Conservation (phyloP, 2,888 invertebrate species). For the Timandra comae region DNA sequence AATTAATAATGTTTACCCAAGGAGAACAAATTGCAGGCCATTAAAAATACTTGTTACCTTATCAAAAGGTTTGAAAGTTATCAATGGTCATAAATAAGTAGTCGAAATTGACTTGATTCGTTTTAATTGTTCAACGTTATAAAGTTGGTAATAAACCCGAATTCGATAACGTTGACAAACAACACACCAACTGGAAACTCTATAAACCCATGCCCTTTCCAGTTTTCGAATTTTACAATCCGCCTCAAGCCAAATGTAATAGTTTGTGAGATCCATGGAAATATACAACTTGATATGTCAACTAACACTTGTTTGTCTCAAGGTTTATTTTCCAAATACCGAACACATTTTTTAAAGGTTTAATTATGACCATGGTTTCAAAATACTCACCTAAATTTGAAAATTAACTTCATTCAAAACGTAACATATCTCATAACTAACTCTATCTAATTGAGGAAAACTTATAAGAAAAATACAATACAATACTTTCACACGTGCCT, state of each 20-base stretch:
- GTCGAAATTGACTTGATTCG: slow-evolving; percentile 35
- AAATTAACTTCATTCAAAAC: too few species aligned
- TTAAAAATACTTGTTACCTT: slow-evolving; percentile 22
- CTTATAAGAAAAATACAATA: too few species aligned
- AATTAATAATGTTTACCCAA: slow-evolving; percentile 10
- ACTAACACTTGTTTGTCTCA: too few species aligned
- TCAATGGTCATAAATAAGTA: slow-evolving; percentile 27
- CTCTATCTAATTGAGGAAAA: too few species aligned
- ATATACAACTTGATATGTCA: too few species aligned
- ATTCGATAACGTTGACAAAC: slow-evolving; percentile 32
- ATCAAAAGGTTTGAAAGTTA: slow-evolving; percentile 22
- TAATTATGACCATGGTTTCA: too few species aligned
- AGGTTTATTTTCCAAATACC: too few species aligned
- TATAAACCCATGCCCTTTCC: slow-evolving; percentile 16
- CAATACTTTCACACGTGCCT: too few species aligned
- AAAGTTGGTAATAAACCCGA: slow-evolving; percentile 45
- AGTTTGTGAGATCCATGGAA: slow-evolving; percentile 6
- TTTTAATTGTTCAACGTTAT: slow-evolving; percentile 48
- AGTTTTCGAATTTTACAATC: slow-evolving; percentile 8
- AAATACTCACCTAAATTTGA: too few species aligned
- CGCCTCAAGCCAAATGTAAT: slow-evolving; percentile 1
- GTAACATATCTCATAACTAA: too few species aligned
- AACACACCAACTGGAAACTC: slow-evolving; percentile 19
- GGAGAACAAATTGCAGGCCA: slow-evolving; percentile 11
- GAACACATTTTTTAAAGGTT: too few species aligned